phyloP scores from a whole-genome alignment of 1,140 invertebrate genomes.

The Proctacanthus coquilletti region DNA sequence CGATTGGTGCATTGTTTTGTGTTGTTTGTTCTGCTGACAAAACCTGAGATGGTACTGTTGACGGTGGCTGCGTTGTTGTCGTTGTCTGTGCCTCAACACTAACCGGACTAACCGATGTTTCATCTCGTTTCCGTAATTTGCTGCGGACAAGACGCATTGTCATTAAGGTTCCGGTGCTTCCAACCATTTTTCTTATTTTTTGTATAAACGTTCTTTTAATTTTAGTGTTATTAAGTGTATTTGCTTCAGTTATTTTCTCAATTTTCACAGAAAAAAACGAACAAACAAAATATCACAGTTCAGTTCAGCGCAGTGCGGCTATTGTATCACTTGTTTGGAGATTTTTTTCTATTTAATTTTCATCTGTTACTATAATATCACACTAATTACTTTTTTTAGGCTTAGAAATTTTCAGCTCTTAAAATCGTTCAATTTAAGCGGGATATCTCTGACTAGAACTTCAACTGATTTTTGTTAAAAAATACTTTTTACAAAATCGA shows the following conservation, averaged over 20 bases:
- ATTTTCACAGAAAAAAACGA: background rate
- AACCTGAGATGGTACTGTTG: conserved; percentile 2
- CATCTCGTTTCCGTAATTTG: conserved; percentile 68
- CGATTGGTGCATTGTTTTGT: too few species aligned
- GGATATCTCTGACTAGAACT: background rate
- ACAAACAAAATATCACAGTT: conserved; percentile 1
- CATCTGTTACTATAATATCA: too few species aligned
- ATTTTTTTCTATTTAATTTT: conserved; percentile 1
- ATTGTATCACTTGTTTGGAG: background rate
- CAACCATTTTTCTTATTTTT: conserved; percentile 40
- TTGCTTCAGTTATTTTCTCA: background rate
- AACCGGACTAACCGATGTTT: conserved; percentile 43
- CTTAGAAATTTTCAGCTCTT: too few species aligned
- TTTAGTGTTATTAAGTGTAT: background rate
- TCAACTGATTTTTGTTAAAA: too few species aligned
- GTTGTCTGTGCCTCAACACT: conserved; percentile 38
- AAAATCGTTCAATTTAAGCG: background rate
- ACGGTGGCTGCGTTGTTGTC: conserved; percentile 7
- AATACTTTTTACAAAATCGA: too few species aligned
- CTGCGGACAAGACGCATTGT: conserved; percentile 75
- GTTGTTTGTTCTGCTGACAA: background rate
- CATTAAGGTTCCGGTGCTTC: conserved; percentile 62
- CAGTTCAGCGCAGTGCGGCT: background rate
- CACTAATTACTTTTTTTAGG: too few species aligned
- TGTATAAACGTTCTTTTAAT: conserved; percentile 1